Base-by-base conservation (phyloP, 2,113 vertebrate genomes). In the Gnathonemus longibarbis region DNA sequence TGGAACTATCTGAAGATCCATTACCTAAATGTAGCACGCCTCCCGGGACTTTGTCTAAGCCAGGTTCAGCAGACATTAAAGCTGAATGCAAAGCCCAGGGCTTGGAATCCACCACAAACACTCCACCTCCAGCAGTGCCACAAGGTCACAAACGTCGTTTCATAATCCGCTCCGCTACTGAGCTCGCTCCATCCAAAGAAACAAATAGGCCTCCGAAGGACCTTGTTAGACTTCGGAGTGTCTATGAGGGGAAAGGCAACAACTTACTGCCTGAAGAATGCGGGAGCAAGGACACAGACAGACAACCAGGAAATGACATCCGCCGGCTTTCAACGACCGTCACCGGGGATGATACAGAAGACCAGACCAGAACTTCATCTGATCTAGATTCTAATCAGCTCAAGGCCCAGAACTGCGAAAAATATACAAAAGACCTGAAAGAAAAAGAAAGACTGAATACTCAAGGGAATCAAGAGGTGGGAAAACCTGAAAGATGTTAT, bases 111-210 rank as follows among this genome's bases (percentile, higher is more conserved):
- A 42, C 48, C 49, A 8, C 50, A 39, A 52, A 52, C n/a, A 24
- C 45, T 13, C 48, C 24, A 9, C 13, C 17, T 31, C 46, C 19
- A 50, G 35, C 83, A 91, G 50, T 42, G 35, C 74, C 31, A 42
- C 74, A 80, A 17, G 31, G 35, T 42, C 74, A 19, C 15, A 42
- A 80, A 0, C 74, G 74, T 19, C 74, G 48, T 39, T 95, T 96
- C 84, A 94, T 92, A 31, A 90, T 95, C 56, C 94, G 94, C 83
- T 93, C 96, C n/a, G 95, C 95, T 11, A 95, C 88, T 90, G 93
- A 93, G 35, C 91, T 91, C 4, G 45, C 19, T 13, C 24, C 45
- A n/a, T 48, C 91, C 89, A 1, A 93, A 94, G 27, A 87, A 87
- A 50, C 56, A 86, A 42, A 48, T 31, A 42, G 46, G 31, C 58